These are phyloP conservation scores for Xenentodon cancila DNA, from an alignment of 2,797 vertebrate species.

Conservation along the genomic window DNA sequence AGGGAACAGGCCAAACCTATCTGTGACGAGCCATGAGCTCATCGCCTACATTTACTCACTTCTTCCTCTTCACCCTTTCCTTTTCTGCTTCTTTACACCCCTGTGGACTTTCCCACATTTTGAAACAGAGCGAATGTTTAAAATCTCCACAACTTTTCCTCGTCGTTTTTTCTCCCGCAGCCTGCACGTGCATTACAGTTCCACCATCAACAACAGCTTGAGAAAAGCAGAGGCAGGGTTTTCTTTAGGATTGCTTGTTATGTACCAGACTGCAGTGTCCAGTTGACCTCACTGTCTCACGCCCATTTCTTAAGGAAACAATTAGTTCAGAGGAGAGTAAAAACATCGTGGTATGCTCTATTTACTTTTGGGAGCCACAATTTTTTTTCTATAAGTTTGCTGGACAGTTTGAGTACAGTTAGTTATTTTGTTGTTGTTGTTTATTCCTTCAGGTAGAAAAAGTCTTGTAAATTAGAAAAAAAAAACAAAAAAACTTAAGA, in stretches of 20 bases:
- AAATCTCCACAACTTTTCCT: slow-evolving; percentile 18
- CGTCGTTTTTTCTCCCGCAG: not conserved
- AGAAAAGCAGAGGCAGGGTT: slow-evolving; percentile 21
- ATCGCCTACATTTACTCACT: slow-evolving; percentile 39
- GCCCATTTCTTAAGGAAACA: slow-evolving; percentile 56
- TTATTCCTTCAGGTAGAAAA: not conserved
- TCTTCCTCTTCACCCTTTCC: slow-evolving; percentile 61
- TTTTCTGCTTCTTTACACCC: slow-evolving; percentile 41
- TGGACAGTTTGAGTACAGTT: slow-evolving; percentile 20
- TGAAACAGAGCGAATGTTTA: slow-evolving; percentile 28
- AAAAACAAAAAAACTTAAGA: no score
- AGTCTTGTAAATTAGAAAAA: not conserved
- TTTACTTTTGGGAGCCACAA: slow-evolving; percentile 28
- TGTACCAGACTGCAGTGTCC: slow-evolving; percentile 52
- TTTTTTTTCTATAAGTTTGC: slow-evolving; percentile 24
- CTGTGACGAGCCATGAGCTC: slow-evolving; percentile 63
- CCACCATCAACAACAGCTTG: slow-evolving; percentile 1
- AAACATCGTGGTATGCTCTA: slow-evolving; percentile 41
- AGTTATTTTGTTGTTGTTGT: not conserved
- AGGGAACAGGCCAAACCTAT: slow-evolving; percentile 37
- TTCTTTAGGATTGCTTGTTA: slow-evolving; percentile 31
- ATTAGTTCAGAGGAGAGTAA: slow-evolving; percentile 50
- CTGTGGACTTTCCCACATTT: slow-evolving; percentile 38
- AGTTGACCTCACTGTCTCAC: slow-evolving; percentile 71
- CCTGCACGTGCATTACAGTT: slow-evolving; percentile 14